Evolutionary conservation across 2,113 vertebrate genomes (phyloP), one percentile per base, ranked within the genome.

Genomic region (Rhea pennata): DNA sequence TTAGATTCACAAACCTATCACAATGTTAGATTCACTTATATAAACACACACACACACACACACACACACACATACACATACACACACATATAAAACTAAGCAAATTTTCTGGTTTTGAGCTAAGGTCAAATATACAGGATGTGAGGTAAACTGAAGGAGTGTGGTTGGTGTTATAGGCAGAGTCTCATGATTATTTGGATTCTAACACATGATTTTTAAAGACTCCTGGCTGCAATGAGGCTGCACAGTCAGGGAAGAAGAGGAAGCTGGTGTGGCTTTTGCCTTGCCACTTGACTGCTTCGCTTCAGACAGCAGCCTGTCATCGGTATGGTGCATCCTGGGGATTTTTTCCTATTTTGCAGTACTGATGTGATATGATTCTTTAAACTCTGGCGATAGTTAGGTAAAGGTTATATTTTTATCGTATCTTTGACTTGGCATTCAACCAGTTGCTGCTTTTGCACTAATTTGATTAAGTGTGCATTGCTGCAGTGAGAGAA

Each of bases 171-270:
- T 61, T 67, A 56, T 14, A 65, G 16, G 21, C 27, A 65, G 13
- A 53, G 4, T 46, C 10, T 66, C 36, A 20, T 22, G 61, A 11
- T 70, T 88, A 48, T 70, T 76, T 76, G 80, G 44, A n/a, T 19
- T 77, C 7, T 62, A 59, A 71, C 44, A 6, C 7, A 15, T 53
- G 26, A 26, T 33, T 83, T 91, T 86, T 88, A 44, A 83, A 86
- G 79, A 24, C 10, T 48, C 23, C 39, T 82, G 22, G 20, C 39
- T 61, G 53, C 50, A 17, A 10, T 61, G 21, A 0, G 3, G 74
- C 9, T 1, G 0, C 3, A 1, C 6, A 82, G 54, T 12, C 5
- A 9, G 15, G 27, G 40, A 14, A 17, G 42, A 48, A 87, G 24
- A 9, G 7, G 84, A 67, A 78, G 12, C 9, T 22, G 27, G 54